These are phyloP conservation scores for Drosophila mayri DNA, from an alignment of 1,140 invertebrate genomes.

Conservation along the genomic window DNA sequence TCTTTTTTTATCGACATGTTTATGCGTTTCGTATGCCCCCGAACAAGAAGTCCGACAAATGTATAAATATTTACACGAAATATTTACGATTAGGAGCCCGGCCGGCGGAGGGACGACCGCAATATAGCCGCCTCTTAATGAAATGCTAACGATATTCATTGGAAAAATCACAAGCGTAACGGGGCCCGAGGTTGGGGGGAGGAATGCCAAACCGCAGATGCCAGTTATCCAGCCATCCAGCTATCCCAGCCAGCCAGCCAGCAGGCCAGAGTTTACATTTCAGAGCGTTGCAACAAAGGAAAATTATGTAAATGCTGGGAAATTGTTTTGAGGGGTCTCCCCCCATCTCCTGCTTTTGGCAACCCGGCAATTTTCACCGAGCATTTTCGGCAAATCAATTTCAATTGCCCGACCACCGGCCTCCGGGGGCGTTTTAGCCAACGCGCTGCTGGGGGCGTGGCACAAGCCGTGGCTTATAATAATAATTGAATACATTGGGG, in stretches of 20 bases:
- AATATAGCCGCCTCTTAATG: conserved; percentile 59
- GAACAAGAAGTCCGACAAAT: conserved; percentile 53
- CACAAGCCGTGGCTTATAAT: conserved; percentile 67
- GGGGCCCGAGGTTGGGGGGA: conserved; percentile 19
- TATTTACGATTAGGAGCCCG: conserved; percentile 34
- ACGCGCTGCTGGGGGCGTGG: conserved; percentile 29
- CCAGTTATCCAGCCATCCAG: conserved; percentile 21
- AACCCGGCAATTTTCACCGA: conserved; percentile 61
- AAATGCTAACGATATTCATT: conserved; percentile 83
- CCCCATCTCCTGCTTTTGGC: neutral
- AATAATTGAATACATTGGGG: conserved; percentile 77
- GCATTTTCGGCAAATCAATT: conserved; percentile 77
- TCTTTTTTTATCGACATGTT: conserved; percentile 61
- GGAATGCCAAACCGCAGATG: conserved; percentile 35
- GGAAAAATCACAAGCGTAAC: conserved; percentile 74
- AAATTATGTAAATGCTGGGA: conserved; percentile 80
- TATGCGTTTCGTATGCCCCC: conserved; percentile 55
- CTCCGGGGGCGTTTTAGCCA: conserved; percentile 13
- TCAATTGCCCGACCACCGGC: conserved; percentile 34
- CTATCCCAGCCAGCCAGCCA: neutral
- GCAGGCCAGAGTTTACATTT: conserved; percentile 46
- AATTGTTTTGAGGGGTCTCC: conserved; percentile 61
- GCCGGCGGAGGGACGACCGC: conserved; percentile 11
- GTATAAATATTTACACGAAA: conserved; percentile 75
- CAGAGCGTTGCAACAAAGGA: conserved; percentile 57